Evolutionary conservation across 2,888 invertebrate genomes (phyloP), one percentile per base, ranked within the genome.

Genomic region (Cremastinae sp.): DNA sequence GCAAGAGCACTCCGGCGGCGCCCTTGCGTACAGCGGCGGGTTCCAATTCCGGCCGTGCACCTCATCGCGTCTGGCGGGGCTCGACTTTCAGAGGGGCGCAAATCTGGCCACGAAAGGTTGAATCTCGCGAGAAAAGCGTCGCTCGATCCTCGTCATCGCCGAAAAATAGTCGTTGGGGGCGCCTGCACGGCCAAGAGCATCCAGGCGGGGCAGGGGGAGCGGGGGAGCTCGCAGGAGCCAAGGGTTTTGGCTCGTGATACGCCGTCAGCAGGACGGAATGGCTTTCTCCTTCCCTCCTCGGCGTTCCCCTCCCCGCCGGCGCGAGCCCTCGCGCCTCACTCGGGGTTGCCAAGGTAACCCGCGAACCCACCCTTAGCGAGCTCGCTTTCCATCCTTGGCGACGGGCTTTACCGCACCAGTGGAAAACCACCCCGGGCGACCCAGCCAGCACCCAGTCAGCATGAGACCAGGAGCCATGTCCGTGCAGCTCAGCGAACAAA

Each of bases 211-310:
- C n/a, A n/a, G n/a, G n/a, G 78, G 59, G 65, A 73, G 64, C 68
- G 51, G 78, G 78, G 71, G 79, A 80, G 82, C 84, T 61, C 43
- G 51, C n/a, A n/a, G n/a, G 81, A 83, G 65, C 80, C 81, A 81
- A 86, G 85, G 83, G 84, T 80, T 79, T 78, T 49, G 74, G 68
- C 76, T 69, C 81, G 78, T 83, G 87, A 85, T 86, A 84, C 85
- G 86, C 85, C 89, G 87, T 83, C 87, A 86, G 85, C 89, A 86
- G 89, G 88, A 88, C 86, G 84, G 83, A 89, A 89, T 86, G 88
- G 87, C 85, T 84, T 85, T 86, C 85, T 86, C 87, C 84, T 82
- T 69, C 84, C 87, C 86, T 86, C 82, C 87, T 87, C 5, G 16
- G 28, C 18, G 22, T 16, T 10, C 8, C 45, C 18, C 45, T 18